These are phyloP conservation scores for Semaprochilodus insignis DNA, from an alignment of 2,797 vertebrate genomes.

Conservation along the genomic window DNA sequence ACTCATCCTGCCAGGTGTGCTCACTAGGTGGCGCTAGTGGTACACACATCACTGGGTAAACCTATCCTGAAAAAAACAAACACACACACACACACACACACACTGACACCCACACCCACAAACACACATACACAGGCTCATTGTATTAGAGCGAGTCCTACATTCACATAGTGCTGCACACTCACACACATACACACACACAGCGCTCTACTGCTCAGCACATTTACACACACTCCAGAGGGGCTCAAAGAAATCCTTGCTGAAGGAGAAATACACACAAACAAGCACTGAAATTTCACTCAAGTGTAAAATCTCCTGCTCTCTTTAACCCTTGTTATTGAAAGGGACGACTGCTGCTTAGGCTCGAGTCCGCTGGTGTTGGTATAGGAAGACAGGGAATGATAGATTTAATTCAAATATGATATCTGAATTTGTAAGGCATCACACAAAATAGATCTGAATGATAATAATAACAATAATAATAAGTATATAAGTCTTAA, in stretches of 20 bases:
- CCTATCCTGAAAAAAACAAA: conserved; percentile 50
- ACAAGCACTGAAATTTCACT: not conserved
- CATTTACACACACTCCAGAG: not conserved
- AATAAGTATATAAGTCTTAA: too few species aligned
- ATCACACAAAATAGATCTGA: too few species aligned
- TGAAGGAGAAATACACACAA: not conserved
- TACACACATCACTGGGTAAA: conserved; percentile 60
- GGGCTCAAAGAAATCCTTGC: not conserved
- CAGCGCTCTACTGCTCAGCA: conserved; percentile 8
- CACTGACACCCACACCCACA: conserved; percentile 24
- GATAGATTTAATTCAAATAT: too few species aligned
- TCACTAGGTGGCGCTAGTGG: conserved; percentile 92
- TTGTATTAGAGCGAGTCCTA: conserved; percentile 5
- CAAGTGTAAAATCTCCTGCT: conserved; percentile 8
- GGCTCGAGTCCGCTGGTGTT: too few species aligned
- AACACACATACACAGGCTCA: conserved; percentile 33
- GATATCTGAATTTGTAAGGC: too few species aligned
- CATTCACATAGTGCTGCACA: not conserved
- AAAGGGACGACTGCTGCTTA: not conserved
- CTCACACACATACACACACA: not conserved
- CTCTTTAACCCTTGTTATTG: not conserved
- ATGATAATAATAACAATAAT: too few species aligned
- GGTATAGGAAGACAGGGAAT: too few species aligned
- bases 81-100: conserved; percentile 57
- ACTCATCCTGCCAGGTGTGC: conserved; percentile 48